These are phyloP conservation scores for Labeo calbasu DNA, from an alignment of 2,797 vertebrate species.

Conservation along the genomic window DNA sequence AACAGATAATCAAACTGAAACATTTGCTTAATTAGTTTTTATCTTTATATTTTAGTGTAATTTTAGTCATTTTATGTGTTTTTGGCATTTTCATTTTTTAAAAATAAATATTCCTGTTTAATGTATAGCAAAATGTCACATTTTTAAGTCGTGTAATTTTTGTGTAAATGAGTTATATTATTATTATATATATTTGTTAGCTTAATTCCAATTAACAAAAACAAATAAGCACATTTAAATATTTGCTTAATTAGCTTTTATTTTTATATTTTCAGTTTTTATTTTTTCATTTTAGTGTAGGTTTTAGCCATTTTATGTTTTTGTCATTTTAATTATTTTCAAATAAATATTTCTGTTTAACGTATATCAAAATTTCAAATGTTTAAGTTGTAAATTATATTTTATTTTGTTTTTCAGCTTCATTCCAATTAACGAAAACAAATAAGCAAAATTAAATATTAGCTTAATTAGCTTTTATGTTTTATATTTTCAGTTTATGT, in stretches of 20 bases:
- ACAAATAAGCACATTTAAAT: too few relatives aligned
- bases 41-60: not conserved
- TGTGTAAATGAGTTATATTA: too few relatives aligned
- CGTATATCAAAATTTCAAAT: not conserved
- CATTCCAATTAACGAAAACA: not conserved
- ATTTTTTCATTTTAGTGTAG: too few relatives aligned
- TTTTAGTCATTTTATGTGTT: too few relatives aligned
- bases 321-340: not conserved
- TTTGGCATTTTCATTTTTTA: too few relatives aligned
- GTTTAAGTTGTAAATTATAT: not conserved
- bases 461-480: not conserved
- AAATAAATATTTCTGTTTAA: not conserved
- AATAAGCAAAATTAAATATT: not conserved
- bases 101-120: too few relatives aligned
- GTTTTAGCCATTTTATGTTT: not conserved
- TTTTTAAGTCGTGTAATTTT: too few relatives aligned
- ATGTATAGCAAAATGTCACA: too few relatives aligned
- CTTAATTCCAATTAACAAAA: too few relatives aligned
- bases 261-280: not conserved
- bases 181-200: too few relatives aligned
- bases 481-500: not conserved
- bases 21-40: not conserved
- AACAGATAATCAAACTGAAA: not conserved
- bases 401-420: not conserved
- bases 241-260: not conserved